These are phyloP conservation scores for Alcis repandata DNA, from an alignment of 2,888 invertebrate genomes.

Conservation along the genomic window DNA sequence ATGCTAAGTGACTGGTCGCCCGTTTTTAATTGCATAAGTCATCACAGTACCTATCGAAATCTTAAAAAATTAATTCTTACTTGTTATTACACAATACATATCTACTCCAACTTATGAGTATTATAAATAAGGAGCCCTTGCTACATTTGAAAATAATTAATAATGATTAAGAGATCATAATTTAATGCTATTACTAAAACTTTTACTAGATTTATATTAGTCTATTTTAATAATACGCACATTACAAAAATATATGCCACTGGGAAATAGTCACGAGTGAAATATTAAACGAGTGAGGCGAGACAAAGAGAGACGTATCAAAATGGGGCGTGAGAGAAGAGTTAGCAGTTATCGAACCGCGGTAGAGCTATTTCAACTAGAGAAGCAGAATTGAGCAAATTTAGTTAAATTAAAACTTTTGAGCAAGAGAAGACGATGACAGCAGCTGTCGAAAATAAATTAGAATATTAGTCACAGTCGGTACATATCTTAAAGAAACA, in stretches of 20 bases:
- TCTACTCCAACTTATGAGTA: slow-evolving; percentile 84
- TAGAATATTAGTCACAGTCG: slow-evolving; percentile 60
- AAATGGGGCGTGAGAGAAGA: slow-evolving; percentile 22
- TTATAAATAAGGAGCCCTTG: slow-evolving; percentile 82
- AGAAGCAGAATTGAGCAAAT: slow-evolving; percentile 81
- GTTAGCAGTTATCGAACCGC: slow-evolving; percentile 28
- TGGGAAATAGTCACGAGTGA: slow-evolving; percentile 67
- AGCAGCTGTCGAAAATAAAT: slow-evolving; percentile 74
- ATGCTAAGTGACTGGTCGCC: slow-evolving; percentile 47
- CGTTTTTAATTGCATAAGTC: slow-evolving; percentile 52
- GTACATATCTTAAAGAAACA: slow-evolving; percentile 64
- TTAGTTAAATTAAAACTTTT: slow-evolving; percentile 81
- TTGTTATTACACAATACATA: slow-evolving; percentile 57
- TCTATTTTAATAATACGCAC: slow-evolving; percentile 76
- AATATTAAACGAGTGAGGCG: slow-evolving; percentile 63
- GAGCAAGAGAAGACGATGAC: slow-evolving; percentile 81
- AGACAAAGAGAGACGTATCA: slow-evolving; percentile 39
- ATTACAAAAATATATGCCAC: slow-evolving; percentile 79
- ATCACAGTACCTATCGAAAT: slow-evolving; percentile 66
- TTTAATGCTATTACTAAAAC: slow-evolving; percentile 81
- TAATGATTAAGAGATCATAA: slow-evolving; percentile 87
- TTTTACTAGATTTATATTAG: slow-evolving; percentile 83
- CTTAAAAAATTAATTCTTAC: slow-evolving; percentile 64
- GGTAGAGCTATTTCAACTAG: slow-evolving; percentile 44
- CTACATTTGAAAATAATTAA: slow-evolving; percentile 83